Evolutionary conservation across 2,113 vertebrate genomes (phyloP).

Genomic region (Gallinago undulata): DNA sequence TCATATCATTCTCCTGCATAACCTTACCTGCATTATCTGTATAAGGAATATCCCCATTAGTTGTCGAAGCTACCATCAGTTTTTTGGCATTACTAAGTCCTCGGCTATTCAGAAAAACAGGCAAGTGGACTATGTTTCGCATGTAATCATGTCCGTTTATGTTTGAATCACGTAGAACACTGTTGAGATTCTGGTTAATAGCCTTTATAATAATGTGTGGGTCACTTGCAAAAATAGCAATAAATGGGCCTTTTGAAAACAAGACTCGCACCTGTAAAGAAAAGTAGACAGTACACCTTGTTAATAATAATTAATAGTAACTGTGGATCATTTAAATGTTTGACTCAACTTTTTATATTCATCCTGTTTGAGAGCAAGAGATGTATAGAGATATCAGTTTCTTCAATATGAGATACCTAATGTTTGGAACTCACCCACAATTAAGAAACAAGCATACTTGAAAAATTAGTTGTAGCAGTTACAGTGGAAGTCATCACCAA

Average conservation of each 20-base stretch:
- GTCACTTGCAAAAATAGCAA: constrained; percentile 97
- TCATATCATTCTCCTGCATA: background rate
- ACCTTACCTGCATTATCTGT: constrained; percentile 76
- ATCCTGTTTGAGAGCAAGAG: background rate
- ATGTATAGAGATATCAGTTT: background rate
- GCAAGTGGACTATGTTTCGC: constrained; percentile 96
- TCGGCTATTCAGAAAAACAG: constrained; percentile 96
- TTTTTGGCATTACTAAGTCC: constrained; percentile 88
- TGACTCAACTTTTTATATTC: background rate
- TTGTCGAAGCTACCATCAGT: constrained; percentile 79
- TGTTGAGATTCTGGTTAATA: constrained; percentile 98
- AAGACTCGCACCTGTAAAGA: constrained; percentile 87
- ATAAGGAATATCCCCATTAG: constrained; percentile 83
- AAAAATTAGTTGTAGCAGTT: background rate
- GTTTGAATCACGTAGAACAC: constrained; percentile 96
- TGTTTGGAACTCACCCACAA: background rate
- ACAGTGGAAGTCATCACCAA: background rate
- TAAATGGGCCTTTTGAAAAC: constrained; percentile 97
- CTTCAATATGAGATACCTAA: background rate
- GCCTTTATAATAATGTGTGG: constrained; percentile 99
- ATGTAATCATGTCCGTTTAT: constrained; percentile 99
- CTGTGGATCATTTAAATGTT: background rate
- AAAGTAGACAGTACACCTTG: background rate
- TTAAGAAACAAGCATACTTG: background rate
- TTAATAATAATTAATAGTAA: background rate